Percentiles rank a stretch among this genome's conserved stretches.
Conservation (phyloP, 2,113 vertebrate species). For the Trichomycterus rosablanca region DNA sequence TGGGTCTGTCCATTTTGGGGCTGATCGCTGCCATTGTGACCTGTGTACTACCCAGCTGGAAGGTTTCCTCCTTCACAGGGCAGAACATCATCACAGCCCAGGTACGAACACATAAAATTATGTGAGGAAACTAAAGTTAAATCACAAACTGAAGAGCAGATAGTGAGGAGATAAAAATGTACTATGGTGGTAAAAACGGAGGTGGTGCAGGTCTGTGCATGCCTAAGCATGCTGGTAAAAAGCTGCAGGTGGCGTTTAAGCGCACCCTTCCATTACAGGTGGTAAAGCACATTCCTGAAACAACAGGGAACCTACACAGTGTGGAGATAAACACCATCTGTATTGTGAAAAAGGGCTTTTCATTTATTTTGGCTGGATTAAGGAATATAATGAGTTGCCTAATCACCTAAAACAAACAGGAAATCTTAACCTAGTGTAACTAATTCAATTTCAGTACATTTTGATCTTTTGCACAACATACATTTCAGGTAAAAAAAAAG, state of each 20-base stretch:
- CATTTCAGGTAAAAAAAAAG: too few species aligned
- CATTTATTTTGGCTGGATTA: too few species aligned
- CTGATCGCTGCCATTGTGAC: slow-evolving; percentile 63
- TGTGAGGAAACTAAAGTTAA: background rate
- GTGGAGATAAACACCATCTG: too few species aligned
- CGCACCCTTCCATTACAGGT: background rate
- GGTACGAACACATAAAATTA: slow-evolving; percentile 47
- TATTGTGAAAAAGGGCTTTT: too few species aligned
- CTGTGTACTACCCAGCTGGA: slow-evolving; percentile 66
- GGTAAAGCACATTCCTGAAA: background rate
- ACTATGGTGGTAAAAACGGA: background rate
- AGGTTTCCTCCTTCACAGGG: slow-evolving; percentile 62
- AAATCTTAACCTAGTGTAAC: too few species aligned
- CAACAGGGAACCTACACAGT: too few species aligned
- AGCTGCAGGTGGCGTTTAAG: background rate
- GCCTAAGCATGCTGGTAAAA: background rate
- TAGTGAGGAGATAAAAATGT: background rate
- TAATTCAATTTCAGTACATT: too few species aligned
- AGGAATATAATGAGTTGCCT: too few species aligned
- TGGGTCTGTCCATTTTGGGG: slow-evolving; percentile 63
- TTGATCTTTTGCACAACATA: too few species aligned
- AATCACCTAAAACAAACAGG: too few species aligned
- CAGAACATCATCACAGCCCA: slow-evolving; percentile 68
- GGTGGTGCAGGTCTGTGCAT: background rate
- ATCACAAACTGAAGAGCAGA: background rate